These are phyloP conservation scores for Antrozous pallidus DNA, from an alignment of 2,797 vertebrate species.

Conservation along the genomic window DNA sequence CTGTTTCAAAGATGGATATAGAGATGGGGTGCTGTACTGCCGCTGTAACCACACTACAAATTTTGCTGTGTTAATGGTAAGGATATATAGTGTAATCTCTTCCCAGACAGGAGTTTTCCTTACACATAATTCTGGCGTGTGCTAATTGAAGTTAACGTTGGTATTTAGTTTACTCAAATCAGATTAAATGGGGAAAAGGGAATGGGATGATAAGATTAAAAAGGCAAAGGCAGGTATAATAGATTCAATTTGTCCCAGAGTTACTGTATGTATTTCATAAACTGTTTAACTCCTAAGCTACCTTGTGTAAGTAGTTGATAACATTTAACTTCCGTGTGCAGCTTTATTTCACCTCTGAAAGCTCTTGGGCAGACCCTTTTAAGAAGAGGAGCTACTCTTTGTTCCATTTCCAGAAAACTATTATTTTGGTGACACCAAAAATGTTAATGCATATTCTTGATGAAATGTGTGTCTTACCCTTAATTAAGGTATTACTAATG, in stretches of 20 bases:
- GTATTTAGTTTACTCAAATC: background rate
- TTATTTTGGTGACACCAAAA: background rate
- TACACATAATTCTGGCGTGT: background rate
- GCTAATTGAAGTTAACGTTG: background rate
- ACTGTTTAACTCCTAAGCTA: background rate
- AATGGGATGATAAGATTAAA: background rate
- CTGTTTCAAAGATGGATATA: conserved; percentile 74
- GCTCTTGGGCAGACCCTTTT: background rate
- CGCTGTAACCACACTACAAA: conserved; percentile 84
- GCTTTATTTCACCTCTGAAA: background rate
- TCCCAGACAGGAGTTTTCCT: background rate
- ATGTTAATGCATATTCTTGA: background rate
- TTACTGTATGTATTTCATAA: background rate
- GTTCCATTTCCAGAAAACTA: background rate
- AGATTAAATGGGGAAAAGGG: background rate
- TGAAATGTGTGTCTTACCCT: background rate
- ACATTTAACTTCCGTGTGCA: background rate
- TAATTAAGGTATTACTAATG: background rate
- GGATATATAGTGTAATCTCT: background rate
- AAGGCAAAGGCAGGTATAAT: background rate
- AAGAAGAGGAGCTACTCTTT: background rate
- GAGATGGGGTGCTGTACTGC: conserved; percentile 66
- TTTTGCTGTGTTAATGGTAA: conserved; percentile 86
- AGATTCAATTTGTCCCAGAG: background rate
- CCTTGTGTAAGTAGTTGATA: background rate